Conservation (phyloP, 2,888 invertebrate species). For the Drosophila imparisetae region DNA sequence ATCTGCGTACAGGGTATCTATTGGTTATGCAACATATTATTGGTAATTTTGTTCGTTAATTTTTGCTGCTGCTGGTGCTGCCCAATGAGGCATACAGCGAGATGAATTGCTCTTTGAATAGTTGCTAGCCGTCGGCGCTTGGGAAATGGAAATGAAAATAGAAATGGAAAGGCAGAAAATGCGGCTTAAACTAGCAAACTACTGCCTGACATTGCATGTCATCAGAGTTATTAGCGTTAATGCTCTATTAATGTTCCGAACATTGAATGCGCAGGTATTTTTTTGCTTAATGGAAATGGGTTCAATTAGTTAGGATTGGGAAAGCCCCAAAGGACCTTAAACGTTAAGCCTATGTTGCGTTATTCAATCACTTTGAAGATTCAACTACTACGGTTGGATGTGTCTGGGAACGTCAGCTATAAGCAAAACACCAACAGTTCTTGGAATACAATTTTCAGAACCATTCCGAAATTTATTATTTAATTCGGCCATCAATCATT, state of each 20-base stretch:
- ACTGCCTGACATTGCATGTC: conserved; percentile 62
- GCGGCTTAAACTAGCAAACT: conserved; percentile 8
- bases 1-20: neutral
- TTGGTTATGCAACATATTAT: neutral
- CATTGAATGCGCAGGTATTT: conserved; percentile 16
- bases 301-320: conserved; percentile 31
- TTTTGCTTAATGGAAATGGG: conserved; percentile 31
- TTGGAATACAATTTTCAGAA: conserved; percentile 1
- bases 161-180: neutral
- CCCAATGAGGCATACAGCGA: conserved; percentile 52
- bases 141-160: neutral
- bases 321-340: conserved; percentile 1
- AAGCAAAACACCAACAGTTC: neutral
- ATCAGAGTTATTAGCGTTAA: conserved; percentile 68
- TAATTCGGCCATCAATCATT: conserved; percentile 29
- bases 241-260: conserved; percentile 57
- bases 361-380: conserved; percentile 22
- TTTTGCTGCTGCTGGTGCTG: conserved; percentile 29
- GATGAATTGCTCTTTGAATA: conserved; percentile 62
- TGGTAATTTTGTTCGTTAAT: neutral
- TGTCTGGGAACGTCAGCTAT: neutral
- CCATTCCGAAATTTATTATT: conserved; percentile 7
- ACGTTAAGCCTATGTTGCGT: neutral
- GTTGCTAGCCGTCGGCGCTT: conserved; percentile 21
- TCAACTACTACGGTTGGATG: neutral